phyloP scores from a whole-genome alignment of 2,797 vertebrate species.

The Platalea minor region DNA sequence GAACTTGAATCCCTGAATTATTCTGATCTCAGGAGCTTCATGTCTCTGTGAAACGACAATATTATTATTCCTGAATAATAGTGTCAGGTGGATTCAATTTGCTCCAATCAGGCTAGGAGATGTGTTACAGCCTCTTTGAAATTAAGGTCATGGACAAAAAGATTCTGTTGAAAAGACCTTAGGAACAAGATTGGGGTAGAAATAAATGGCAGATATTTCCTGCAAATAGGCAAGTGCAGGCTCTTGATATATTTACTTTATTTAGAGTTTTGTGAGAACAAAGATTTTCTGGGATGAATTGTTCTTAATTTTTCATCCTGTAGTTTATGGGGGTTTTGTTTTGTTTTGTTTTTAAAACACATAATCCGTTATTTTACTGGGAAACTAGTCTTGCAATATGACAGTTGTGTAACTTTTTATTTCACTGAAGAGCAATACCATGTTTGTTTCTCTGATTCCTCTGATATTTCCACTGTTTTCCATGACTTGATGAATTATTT shows the following conservation, averaged over 20 bases:
- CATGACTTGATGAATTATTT: not conserved
- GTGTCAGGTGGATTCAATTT: constrained; percentile 42
- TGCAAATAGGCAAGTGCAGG: not conserved
- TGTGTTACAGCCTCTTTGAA: not conserved
- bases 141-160: not conserved
- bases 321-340: not conserved
- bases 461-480: not conserved
- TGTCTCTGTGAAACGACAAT: not conserved
- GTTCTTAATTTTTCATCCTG: not conserved
- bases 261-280: not conserved
- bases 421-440: not conserved
- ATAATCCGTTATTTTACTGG: not conserved
- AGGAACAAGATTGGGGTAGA: not conserved
- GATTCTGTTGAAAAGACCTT: not conserved
- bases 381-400: not conserved
- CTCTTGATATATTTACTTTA: not conserved
- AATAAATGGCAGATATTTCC: not conserved
- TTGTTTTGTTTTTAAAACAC: not conserved
- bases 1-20: constrained; percentile 19
- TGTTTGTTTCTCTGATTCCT: not conserved
- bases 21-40: not conserved
- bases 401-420: not conserved
- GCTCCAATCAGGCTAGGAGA: constrained; percentile 9
- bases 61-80: constrained; percentile 6
- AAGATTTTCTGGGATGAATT: not conserved